Percentiles rank a stretch among this genome's conserved stretches.
phyloP scores from a whole-genome alignment of 2,797 vertebrate species.

The Brachyrhaphis roseni region DNA sequence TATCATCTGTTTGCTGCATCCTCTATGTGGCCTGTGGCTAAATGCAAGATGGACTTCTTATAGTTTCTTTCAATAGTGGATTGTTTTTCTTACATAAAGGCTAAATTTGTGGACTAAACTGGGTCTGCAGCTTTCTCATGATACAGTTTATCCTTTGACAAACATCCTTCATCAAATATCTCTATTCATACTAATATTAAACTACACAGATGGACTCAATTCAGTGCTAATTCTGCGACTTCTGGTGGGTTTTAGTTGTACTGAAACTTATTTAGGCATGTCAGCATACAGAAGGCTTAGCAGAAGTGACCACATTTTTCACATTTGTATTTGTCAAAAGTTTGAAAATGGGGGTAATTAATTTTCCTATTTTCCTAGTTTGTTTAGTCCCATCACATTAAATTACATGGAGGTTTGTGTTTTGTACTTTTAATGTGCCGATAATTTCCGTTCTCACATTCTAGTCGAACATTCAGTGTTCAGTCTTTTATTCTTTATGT shows the following conservation, averaged over 20 bases:
- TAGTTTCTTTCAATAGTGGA: neutral
- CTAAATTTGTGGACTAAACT: neutral
- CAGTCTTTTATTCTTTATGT: neutral
- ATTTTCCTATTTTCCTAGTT: neutral
- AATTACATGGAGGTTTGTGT: neutral
- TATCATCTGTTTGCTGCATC: neutral
- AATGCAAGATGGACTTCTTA: neutral
- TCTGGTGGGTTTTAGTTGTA: neutral
- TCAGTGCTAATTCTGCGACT: neutral
- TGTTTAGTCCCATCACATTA: neutral
- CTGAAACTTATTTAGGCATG: neutral
- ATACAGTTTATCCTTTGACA: neutral
- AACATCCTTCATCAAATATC: neutral
- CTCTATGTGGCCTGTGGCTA: neutral
- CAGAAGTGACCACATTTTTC: neutral
- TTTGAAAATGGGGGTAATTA: neutral
- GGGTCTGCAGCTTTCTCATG: neutral
- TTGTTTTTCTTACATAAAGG: neutral
- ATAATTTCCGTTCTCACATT: neutral
- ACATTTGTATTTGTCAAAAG: neutral
- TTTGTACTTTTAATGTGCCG: neutral
- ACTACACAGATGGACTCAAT: neutral
- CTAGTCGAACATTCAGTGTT: neutral
- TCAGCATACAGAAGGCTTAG: neutral
- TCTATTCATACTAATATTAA: neutral